phyloP scores from a whole-genome alignment of 2,797 vertebrate genomes.

The Sphaeramia orbicularis region DNA sequence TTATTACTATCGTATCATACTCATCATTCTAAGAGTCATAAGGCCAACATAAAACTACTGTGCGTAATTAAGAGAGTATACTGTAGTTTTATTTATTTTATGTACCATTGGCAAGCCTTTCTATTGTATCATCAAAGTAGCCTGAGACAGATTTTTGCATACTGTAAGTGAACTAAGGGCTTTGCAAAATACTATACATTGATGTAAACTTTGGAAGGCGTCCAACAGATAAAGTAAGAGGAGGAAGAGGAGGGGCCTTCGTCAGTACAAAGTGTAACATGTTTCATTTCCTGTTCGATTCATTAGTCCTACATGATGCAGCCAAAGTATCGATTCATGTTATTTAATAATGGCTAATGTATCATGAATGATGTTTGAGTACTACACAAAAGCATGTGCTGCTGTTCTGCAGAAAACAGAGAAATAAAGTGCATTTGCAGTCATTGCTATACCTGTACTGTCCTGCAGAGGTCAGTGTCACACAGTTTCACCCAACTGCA shows the following conservation, averaged over 20 bases:
- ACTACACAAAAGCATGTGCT: background rate
- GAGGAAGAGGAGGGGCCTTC: background rate
- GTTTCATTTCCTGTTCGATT: slow-evolving; percentile 6
- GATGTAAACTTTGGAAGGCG: slow-evolving; percentile 10
- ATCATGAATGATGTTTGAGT: too few relatives aligned
- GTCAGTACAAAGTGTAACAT: slow-evolving; percentile 1
- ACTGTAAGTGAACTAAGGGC: background rate
- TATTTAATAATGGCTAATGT: background rate
- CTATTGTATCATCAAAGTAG: slow-evolving; percentile 29
- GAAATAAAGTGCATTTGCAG: background rate
- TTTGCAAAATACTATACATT: slow-evolving; percentile 7
- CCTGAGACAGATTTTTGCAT: background rate
- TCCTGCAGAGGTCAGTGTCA: slow-evolving; percentile 76
- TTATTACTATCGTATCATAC: background rate
- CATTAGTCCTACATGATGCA: slow-evolving; percentile 10
- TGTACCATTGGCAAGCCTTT: slow-evolving; percentile 8
- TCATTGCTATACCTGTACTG: background rate
- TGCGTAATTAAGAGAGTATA: background rate
- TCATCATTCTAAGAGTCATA: too few relatives aligned
- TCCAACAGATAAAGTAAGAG: slow-evolving; percentile 2
- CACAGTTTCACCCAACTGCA: slow-evolving; percentile 12
- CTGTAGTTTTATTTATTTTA: background rate
- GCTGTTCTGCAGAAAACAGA: background rate
- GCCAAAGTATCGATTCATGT: background rate
- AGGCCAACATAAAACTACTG: background rate